These are phyloP conservation scores for Cacatua alba DNA, from an alignment of 2,113 vertebrate species.

Conservation along the genomic window DNA sequence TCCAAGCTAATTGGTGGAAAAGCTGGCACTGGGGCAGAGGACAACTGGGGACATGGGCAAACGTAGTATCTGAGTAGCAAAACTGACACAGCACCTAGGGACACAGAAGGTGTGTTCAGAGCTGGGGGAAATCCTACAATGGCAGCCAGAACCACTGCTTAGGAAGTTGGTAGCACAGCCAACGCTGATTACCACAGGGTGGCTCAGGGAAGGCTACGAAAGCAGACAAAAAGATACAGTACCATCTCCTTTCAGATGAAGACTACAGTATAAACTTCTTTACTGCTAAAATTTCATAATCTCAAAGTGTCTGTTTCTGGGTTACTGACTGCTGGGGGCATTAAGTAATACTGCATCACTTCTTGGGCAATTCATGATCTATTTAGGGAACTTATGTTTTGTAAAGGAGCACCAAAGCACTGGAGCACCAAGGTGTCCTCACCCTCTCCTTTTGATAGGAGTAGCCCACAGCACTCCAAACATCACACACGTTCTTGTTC, in stretches of 20 bases:
- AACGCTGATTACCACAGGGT: background rate
- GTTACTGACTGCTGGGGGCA: background rate
- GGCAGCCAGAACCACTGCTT: background rate
- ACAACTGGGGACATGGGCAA: background rate
- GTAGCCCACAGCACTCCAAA: background rate
- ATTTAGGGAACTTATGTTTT: background rate
- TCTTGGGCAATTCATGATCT: background rate
- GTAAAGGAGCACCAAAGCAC: background rate
- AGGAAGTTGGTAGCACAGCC: background rate
- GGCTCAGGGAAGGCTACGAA: background rate
- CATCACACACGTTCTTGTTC: background rate
- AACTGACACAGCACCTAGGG: accelerated
- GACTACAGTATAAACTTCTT: background rate
- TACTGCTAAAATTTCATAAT: background rate
- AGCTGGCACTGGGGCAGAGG: background rate
- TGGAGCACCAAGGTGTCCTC: background rate
- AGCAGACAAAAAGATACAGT: background rate
- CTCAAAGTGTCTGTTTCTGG: background rate
- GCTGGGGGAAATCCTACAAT: background rate
- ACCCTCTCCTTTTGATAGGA: background rate
- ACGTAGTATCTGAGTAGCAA: background rate
- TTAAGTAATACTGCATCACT: background rate
- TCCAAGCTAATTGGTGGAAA: background rate
- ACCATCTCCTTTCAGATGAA: background rate
- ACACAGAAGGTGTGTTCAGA: background rate